Evolutionary conservation across 2,888 invertebrate genomes (phyloP).

Genomic region (Thelaira solivaga): DNA sequence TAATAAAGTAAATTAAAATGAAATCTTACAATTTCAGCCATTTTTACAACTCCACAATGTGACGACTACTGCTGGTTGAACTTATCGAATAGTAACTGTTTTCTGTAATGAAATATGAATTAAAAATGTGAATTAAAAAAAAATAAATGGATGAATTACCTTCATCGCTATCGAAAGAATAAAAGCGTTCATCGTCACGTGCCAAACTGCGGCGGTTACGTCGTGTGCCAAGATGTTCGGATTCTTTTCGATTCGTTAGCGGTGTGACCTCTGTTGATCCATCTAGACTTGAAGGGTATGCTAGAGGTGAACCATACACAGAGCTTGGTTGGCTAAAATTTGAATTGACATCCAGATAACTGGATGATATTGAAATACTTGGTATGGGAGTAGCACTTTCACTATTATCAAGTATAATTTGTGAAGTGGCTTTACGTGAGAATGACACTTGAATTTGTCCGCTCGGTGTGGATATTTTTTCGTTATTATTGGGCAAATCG

Average conservation of each 20-base stretch:
- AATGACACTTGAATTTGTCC: conserved; percentile 16
- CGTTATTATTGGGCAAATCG: conserved; percentile 28
- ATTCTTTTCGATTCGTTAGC: conserved; percentile 61
- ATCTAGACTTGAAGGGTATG: conserved; percentile 68
- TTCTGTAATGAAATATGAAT: conserved; percentile 64
- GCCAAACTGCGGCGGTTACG: conserved; percentile 71
- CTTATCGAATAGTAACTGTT: conserved; percentile 74
- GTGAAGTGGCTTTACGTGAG: conserved; percentile 44
- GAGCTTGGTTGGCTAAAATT: conserved; percentile 69
- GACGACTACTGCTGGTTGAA: conserved; percentile 72
- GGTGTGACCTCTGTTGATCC: conserved; percentile 67
- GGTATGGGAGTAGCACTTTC: conserved; percentile 25
- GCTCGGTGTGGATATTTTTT: conserved; percentile 49
- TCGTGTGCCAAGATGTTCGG: conserved; percentile 47
- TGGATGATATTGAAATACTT: conserved; percentile 40
- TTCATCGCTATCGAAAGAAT: conserved; percentile 76
- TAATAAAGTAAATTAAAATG: neutral
- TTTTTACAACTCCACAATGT: conserved; percentile 70
- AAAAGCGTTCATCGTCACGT: conserved; percentile 74
- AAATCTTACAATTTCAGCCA: conserved; percentile 5
- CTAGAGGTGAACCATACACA: conserved; percentile 73
- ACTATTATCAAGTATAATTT: conserved; percentile 14
- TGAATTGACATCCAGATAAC: conserved; percentile 51
- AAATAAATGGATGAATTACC: conserved; percentile 63
- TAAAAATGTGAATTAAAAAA: neutral